Base-by-base conservation (phyloP, 37 sponge, comb jelly and placozoan genomes). In the Axinella damicornis region DNA sequence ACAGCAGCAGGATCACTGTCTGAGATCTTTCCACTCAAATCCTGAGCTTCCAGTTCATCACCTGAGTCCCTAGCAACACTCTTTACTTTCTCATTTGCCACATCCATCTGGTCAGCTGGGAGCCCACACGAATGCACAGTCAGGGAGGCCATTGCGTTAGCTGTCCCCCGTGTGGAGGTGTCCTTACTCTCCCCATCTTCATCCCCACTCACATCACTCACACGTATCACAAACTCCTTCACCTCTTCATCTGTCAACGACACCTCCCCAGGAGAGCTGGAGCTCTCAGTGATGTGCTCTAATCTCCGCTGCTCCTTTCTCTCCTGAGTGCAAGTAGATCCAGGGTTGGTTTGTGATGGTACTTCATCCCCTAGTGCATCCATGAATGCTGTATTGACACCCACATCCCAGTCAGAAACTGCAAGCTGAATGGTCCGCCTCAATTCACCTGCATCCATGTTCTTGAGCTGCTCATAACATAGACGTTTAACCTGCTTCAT, bases 401-500 rank as follows among this genome's bases (percentile, higher is more conserved):
- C 33, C 5, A 11, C 19, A 27, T 30, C 19, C 20, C 33, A 33
- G 68, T 30, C 33, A 19, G 68, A 31, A 34, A 5, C 9, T 19
- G 19, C 9, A 5, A 34, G 68, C 5, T 33, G 24, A 19, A 90
- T 73, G 13, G 64, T 61, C 19, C 30, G 22, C 4, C 5, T 77
- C 14, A 90, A 39, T 12, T 78, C 67, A 64, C 80, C 69, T 0
- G 13, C 56, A 14, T 58, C 15, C 85, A 90, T 84, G 32, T 0
- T 30, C 65, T 90, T 71, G 16, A 93, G 82, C 69, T 89, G 84
- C 36, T 86, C 78, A 65, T 20, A 57, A 36, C 91, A 89, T 27
- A 90, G 80, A 55, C 53, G 32, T 73, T 83, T 94, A 52, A 94
- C 82, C 40, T 83, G 69, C 70, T 83, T 79, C 56, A 83, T 61